Conservation (phyloP, 2,797 vertebrate genomes). For the Paramormyrops hopkinsi region DNA sequence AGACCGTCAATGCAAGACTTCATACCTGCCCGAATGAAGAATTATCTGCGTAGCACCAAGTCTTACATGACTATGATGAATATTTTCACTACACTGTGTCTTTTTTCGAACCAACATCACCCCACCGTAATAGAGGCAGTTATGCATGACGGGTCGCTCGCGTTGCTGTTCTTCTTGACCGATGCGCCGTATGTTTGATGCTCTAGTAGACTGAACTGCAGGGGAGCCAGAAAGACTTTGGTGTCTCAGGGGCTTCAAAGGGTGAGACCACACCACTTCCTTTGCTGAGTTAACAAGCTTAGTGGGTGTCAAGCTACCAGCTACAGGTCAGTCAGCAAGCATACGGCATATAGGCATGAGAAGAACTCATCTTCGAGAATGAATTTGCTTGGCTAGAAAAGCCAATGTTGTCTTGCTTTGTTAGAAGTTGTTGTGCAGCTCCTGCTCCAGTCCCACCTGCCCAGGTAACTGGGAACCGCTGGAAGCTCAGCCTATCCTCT, state of each 20-base stretch:
- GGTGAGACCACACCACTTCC: neutral
- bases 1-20: neutral
- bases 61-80: neutral
- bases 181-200: neutral
- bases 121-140: neutral
- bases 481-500: neutral
- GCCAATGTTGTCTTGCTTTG: neutral
- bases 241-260: neutral
- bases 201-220: neutral
- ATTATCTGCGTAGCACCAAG: neutral
- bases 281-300: constrained; percentile 4
- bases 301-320: neutral
- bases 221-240: neutral
- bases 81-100: neutral
- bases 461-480: neutral
- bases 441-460: neutral
- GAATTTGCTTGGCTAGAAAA: neutral
- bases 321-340: neutral
- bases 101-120: neutral
- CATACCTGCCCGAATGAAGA: neutral
- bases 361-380: neutral
- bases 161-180: neutral
- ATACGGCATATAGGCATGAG: neutral
- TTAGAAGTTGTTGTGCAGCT: neutral
- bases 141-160: neutral